These are phyloP conservation scores for Lacerta viridis DNA, from an alignment of 2,797 vertebrate genomes.

Conservation along the genomic window DNA sequence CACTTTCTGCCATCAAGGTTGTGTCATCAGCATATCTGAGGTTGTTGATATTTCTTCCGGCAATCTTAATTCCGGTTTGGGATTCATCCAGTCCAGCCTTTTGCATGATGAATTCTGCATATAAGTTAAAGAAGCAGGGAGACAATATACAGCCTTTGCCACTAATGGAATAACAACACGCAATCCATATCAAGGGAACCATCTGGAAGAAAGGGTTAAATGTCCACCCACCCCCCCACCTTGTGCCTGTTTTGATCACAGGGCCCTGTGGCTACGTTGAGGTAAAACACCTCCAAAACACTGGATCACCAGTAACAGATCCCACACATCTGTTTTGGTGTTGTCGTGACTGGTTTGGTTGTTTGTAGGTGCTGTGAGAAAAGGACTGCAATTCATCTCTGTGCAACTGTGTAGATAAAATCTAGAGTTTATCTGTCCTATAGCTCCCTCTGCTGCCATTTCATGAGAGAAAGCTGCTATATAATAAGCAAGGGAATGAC, in stretches of 20 bases:
- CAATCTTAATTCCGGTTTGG: too few species aligned
- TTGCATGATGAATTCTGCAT: too few species aligned
- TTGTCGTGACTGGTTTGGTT: not conserved
- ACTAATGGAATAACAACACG: not conserved
- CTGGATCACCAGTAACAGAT: not conserved
- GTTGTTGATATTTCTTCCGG: too few species aligned
- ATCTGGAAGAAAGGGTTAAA: not conserved
- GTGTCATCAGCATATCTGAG: too few species aligned
- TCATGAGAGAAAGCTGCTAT: not conserved
- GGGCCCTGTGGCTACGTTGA: not conserved
- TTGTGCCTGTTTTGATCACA: not conserved
- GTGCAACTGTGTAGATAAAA: too few species aligned
- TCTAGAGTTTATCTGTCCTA: slow-evolving; percentile 1
- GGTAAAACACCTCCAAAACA: not conserved
- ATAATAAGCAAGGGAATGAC: not conserved
- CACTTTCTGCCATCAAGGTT: too few species aligned
- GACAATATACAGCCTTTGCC: not conserved
- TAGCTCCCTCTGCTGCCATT: slow-evolving; percentile 34
- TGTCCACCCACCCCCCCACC: too few species aligned
- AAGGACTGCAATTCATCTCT: not conserved
- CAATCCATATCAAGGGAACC: not conserved
- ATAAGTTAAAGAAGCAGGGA: too few species aligned
- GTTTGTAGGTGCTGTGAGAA: not conserved
- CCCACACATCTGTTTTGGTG: not conserved
- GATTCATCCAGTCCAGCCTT: too few species aligned